These are phyloP conservation scores for Elgaria multicarinata DNA, from an alignment of 2,113 vertebrate species.

Conservation along the genomic window DNA sequence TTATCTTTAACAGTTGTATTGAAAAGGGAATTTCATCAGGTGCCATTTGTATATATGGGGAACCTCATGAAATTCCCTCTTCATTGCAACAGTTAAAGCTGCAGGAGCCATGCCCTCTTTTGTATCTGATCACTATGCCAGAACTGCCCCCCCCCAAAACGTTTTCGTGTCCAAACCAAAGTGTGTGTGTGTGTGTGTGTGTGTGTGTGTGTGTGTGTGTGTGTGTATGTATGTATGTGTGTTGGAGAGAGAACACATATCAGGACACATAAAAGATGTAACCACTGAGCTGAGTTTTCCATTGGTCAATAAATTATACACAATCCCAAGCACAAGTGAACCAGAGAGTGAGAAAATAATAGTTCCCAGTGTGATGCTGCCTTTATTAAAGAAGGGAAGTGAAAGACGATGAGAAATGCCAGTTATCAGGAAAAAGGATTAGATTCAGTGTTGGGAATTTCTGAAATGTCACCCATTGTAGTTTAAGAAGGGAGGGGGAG, in stretches of 20 bases:
- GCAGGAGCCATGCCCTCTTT: too few relatives aligned
- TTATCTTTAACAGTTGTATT: too few relatives aligned
- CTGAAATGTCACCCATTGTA: constrained; percentile 45
- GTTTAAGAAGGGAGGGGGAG: constrained; percentile 3
- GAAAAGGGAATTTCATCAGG: too few relatives aligned
- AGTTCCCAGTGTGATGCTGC: neutral
- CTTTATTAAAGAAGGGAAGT: constrained; percentile 52
- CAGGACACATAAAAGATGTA: neutral
- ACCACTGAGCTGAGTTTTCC: neutral
- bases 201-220: neutral
- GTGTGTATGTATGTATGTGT: neutral
- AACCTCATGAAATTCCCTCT: too few relatives aligned
- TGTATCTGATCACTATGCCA: too few relatives aligned
- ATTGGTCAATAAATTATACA: constrained; percentile 4
- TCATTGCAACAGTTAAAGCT: too few relatives aligned
- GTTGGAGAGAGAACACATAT: neutral
- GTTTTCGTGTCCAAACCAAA: neutral
- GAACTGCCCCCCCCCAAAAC: neutral
- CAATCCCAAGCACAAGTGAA: neutral
- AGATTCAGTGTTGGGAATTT: constrained; percentile 50
- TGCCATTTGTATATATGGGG: too few relatives aligned
- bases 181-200: neutral
- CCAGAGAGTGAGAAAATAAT: neutral
- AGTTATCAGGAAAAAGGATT: constrained; percentile 51
- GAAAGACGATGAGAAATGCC: constrained; percentile 37